Percentiles rank a stretch among this genome's conserved stretches.
Conservation (phyloP, 2,888 invertebrate genomes). For the Prenolepis imparis region DNA sequence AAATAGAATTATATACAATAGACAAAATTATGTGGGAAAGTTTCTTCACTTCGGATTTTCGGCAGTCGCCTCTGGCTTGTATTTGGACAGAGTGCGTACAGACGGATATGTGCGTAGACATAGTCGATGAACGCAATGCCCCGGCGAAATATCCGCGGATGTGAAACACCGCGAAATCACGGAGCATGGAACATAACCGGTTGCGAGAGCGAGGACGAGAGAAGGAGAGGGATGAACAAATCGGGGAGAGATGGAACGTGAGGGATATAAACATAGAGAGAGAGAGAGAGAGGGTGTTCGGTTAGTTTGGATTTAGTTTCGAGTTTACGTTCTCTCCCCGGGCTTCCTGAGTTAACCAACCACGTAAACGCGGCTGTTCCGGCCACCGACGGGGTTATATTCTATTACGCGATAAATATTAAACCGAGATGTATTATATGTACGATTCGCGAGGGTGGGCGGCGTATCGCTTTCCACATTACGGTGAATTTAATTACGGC, state of each 20-base stretch:
- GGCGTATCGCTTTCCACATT: constrained; percentile 49
- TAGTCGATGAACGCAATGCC: constrained; percentile 62
- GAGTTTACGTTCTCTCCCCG: constrained; percentile 80
- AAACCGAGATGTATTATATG: constrained; percentile 69
- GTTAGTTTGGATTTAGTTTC: constrained; percentile 83
- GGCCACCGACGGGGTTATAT: constrained; percentile 79
- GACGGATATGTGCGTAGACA: constrained; percentile 15
- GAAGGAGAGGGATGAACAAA: constrained; percentile 1
- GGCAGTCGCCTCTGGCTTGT: background rate
- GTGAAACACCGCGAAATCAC: constrained; percentile 71
- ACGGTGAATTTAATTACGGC: constrained; percentile 70
- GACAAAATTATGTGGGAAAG: background rate
- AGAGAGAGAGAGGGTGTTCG: constrained; percentile 66
- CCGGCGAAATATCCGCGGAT: constrained; percentile 58
- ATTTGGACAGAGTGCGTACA: background rate
- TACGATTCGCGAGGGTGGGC: constrained; percentile 28
- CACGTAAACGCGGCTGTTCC: constrained; percentile 81
- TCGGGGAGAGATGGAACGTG: constrained; percentile 29
- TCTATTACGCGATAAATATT: constrained; percentile 84
- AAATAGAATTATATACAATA: background rate
- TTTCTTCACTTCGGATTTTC: background rate
- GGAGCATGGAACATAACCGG: constrained; percentile 72
- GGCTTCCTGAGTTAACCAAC: constrained; percentile 83
- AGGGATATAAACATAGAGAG: constrained; percentile 64
- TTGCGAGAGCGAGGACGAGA: constrained; percentile 23